phyloP scores from a whole-genome alignment of 2,113 vertebrate species.

The Hucho hucho region DNA sequence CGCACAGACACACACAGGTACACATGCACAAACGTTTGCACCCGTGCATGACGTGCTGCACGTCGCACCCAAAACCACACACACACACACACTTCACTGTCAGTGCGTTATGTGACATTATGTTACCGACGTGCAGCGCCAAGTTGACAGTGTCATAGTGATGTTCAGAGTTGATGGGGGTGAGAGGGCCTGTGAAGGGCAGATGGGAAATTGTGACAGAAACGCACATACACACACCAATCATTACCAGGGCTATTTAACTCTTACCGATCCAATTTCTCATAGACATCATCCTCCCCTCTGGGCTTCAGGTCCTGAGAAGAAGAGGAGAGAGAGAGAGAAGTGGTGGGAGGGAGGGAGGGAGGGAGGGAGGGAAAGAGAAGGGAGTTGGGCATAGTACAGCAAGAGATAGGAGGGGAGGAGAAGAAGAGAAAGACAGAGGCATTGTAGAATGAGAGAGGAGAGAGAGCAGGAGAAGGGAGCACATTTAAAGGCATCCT shows the following conservation, averaged over 20 bases:
- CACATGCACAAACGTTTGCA: too few species aligned
- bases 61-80: too few species aligned
- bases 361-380: not conserved
- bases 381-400: conserved; percentile 19
- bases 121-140: not conserved
- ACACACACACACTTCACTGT: too few species aligned
- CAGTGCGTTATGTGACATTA: too few species aligned
- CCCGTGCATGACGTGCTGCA: too few species aligned
- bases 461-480: conserved; percentile 32
- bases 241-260: conserved; percentile 38
- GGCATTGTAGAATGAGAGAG: too few species aligned
- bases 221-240: conserved; percentile 5
- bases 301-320: conserved; percentile 76
- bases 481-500: conserved; percentile 11
- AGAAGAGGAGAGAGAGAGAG: conserved; percentile 15
- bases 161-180: conserved; percentile 56
- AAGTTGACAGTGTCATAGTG: conserved; percentile 47
- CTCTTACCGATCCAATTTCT: conserved; percentile 72
- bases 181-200: conserved; percentile 46
- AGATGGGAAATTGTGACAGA: conserved; percentile 47
- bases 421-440: too few species aligned
- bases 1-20: too few species aligned
- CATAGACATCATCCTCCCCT: conserved; percentile 72
- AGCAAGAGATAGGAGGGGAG: not conserved
- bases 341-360: not conserved